Base-by-base conservation (phyloP, 2,888 invertebrate species). In the Acanthosepion esculentum region DNA sequence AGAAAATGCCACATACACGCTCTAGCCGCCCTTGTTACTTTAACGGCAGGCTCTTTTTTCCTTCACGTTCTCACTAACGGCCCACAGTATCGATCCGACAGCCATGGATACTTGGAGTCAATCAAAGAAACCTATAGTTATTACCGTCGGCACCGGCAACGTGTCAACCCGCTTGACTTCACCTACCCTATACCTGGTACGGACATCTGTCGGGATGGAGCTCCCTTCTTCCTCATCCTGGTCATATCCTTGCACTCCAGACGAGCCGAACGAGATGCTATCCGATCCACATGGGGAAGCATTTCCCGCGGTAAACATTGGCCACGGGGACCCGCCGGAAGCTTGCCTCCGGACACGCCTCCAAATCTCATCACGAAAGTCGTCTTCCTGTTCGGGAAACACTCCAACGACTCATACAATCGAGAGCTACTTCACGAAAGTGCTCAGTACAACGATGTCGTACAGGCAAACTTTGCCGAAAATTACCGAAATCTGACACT, bases 241-340 rank as follows among this genome's bases (percentile, higher is more conserved):
- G 94, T 94, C 59, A 15, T 94, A 29, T 94, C 94, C 53, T 41
- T 94, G 59, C 94, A 94, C 59, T 26, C 53, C 23, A 26, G 59
- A 55, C 94, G 53, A 59, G 48, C 59, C n/a, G 53, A 94, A 55
- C 94, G 94, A 94, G 59, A 94, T 55, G 94, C 94, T 50, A 94
- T 94, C 59, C 94, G 94, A 41, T 59, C 53, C 33, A 94, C 94
- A 41, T 94, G 94, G 94, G 94, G 94, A 48, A 94, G 94, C 59
- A 41, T 94, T 41, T 29, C 94, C 33, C 23, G 23, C 55, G 94
- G 94, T 50, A 94, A 94, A 94, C 59, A 26, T 50, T 94, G 94
- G 94, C 94, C 94, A 94, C 29, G 59, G 41, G 41, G 94, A 50
- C 55, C 48, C 41, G 12, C 41, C 53, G 94, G 94, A 94, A 94